Base-by-base conservation (phyloP, 1,140 invertebrate genomes). In the Drosophila albomicans region DNA sequence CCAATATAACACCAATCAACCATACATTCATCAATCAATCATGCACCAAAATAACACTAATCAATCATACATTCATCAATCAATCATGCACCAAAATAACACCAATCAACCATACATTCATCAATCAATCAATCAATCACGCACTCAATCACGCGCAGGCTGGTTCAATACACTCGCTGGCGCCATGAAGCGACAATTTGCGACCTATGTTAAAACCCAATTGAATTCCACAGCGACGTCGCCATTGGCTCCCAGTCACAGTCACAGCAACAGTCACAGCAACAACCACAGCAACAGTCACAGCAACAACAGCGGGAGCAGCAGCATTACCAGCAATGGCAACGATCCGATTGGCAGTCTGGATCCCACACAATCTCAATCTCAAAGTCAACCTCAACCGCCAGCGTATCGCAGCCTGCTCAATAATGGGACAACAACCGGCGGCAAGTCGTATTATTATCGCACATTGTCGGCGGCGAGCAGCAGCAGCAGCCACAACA, bases 121-220 rank as follows among this genome's bases (percentile, higher is more conserved):
- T 3, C 51, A 41, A 63, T 49, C 35, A 49, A 66, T 66, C 71
- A 43, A 5, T 51, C 8, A 69, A 57, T 51, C 28, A 25, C 7
- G 43, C 43, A 59, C 46, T 13, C 64, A 66, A 57, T 51, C 54
- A 51, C 25, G 32, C 25, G 16, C 91, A 94, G 94, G 94, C 94
- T 95, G 94, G 94, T 93, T 95, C 92, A 94, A 94, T 94, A 94
- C 94, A 79, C 91, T 95, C 88, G 93, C 94, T 75, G 94, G 94
- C 91, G 93, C 94, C 84, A 93, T 95, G 93, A 95, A 94, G 93
- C 93, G 94, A 91, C 95, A 96, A 81, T 96, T 96, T 92, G 95
- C 96, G 81, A 96, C 96, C 69, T 96, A 96, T 93, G 95, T 97
- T 78, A 96, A 96, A 93, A 94, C 95, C 93, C 95, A 95, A 93